These are phyloP conservation scores for Phortica okadai DNA, from an alignment of 2,888 invertebrate species.

Conservation along the genomic window DNA sequence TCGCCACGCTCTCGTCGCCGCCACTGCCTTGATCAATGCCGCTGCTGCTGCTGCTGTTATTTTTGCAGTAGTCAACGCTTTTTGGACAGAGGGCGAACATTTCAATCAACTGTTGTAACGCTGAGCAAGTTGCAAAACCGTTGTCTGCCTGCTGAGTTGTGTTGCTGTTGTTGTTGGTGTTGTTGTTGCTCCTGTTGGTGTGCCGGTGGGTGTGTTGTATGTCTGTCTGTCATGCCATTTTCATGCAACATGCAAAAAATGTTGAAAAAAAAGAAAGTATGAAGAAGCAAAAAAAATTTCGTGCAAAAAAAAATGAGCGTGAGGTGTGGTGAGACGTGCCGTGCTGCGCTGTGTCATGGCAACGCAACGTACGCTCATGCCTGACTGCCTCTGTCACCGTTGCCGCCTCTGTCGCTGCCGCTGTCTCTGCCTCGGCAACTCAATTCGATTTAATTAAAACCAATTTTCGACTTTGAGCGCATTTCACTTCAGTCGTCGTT, in stretches of 20 bases:
- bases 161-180: background rate
- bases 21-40: background rate
- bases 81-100: conserved; percentile 53
- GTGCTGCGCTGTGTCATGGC: background rate
- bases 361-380: conserved; percentile 4
- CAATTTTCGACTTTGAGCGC: conserved; percentile 63
- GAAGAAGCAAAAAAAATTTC: background rate
- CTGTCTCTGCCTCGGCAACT: conserved; percentile 40
- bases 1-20: background rate
- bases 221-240: background rate
- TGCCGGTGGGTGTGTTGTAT: background rate
- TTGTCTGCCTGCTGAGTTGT: background rate
- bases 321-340: conserved; percentile 22
- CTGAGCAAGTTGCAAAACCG: conserved; percentile 1
- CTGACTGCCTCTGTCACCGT: background rate
- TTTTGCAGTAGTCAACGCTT: background rate
- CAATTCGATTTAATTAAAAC: conserved; percentile 72
- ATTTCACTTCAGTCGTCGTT: conserved; percentile 15
- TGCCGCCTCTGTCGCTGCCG: background rate
- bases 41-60: background rate
- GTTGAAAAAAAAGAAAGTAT: conserved; percentile 37
- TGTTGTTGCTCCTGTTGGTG: background rate
- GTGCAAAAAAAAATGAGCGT: background rate
- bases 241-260: conserved; percentile 29
- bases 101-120: conserved; percentile 60